phyloP scores from a whole-genome alignment of 2,113 vertebrate species.

The Thryonomys swinderianus region DNA sequence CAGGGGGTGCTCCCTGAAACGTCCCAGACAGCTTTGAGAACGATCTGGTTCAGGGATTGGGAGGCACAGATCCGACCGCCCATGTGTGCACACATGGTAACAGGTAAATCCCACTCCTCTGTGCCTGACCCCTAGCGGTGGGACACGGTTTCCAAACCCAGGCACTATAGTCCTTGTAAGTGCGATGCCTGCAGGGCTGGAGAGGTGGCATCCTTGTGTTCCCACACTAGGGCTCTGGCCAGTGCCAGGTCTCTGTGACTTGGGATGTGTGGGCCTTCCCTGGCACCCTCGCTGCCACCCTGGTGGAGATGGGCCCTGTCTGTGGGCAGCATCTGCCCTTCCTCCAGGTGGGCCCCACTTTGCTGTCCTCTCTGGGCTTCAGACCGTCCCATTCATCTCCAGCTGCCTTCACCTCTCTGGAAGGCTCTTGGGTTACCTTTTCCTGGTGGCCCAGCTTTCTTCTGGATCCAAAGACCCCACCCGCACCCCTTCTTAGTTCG shows the following conservation, averaged over 20 bases:
- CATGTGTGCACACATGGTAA: not conserved
- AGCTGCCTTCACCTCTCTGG: not conserved
- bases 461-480: not conserved
- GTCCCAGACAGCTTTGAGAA: not conserved
- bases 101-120: not conserved
- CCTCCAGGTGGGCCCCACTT: not conserved
- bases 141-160: not conserved
- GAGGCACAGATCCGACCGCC: not conserved
- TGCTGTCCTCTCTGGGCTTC: not conserved
- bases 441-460: not conserved
- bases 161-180: not conserved
- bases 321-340: not conserved
- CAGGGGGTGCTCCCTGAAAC: not conserved
- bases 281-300: not conserved
- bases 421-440: not conserved
- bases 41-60: not conserved
- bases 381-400: not conserved
- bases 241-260: not conserved
- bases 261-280: not conserved
- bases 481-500: not conserved
- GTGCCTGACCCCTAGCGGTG: not conserved
- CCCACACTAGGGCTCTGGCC: not conserved
- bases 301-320: not conserved
- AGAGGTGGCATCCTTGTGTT: not conserved
- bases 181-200: rapidly evolving